Evolutionary conservation across 35 echinoderm and acorn worm species (phyloP).

Genomic region (Nesometra sesokonis): DNA sequence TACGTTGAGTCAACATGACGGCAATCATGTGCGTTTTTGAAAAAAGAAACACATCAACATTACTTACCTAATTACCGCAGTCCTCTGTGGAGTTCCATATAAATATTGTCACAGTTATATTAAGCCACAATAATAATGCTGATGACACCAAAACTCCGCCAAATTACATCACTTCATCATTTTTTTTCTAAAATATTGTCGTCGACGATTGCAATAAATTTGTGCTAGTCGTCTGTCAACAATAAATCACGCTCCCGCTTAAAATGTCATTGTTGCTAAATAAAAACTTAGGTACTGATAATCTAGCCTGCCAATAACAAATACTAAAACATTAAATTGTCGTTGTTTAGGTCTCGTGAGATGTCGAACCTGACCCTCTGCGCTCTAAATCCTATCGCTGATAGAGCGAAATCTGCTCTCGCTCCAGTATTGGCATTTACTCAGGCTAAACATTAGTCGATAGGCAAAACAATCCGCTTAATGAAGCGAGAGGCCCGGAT

Average conservation of each 20-base stretch:
- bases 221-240: background rate
- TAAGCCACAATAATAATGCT: no score
- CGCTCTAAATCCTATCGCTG: background rate
- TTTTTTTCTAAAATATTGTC: background rate
- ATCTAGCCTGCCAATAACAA: background rate
- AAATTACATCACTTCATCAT: background rate
- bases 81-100: no score
- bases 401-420: background rate
- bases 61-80: no score
- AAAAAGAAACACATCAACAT: no score
- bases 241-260: background rate
- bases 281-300: background rate
- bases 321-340: background rate
- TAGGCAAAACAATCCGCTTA: background rate
- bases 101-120: no score
- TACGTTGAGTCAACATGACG: no score
- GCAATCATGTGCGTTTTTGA: no score
- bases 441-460: background rate
- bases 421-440: background rate
- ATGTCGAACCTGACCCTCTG: background rate
- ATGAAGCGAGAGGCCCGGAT: background rate
- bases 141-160: background rate
- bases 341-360: background rate
- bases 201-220: background rate
- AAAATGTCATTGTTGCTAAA: background rate